These are phyloP conservation scores for Cancer borealis DNA, from an alignment of 2,888 invertebrate genomes.

Conservation along the genomic window DNA sequence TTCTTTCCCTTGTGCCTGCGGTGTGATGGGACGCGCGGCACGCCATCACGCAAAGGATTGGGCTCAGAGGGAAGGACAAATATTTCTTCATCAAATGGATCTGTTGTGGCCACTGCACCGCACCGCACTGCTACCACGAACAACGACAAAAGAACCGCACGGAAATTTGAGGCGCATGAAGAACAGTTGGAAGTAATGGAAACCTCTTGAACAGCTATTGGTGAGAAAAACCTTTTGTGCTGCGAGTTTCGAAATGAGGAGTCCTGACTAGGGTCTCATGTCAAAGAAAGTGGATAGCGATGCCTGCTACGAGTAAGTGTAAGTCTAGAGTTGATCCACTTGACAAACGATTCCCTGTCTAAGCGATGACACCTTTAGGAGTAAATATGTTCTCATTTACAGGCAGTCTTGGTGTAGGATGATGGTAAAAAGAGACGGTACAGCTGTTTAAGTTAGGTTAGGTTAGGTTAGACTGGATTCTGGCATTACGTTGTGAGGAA, in stretches of 20 bases:
- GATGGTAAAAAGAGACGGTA: not conserved
- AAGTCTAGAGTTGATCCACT: not conserved
- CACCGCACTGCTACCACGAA: not conserved
- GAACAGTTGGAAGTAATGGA: not conserved
- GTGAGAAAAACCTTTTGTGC: too few species aligned
- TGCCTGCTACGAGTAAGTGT: not conserved
- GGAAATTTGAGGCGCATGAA: too few species aligned
- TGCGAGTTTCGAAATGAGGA: not conserved
- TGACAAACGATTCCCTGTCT: not conserved
- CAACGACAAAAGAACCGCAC: not conserved
- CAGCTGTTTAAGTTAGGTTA: not conserved
- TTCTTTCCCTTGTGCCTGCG: not conserved
- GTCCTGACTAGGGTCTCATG: not conserved
- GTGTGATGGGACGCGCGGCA: not conserved
- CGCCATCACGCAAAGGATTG: not conserved
- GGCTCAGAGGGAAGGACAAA: too few species aligned
- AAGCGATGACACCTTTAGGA: not conserved
- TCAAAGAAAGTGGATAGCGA: not conserved
- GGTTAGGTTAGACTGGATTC: not conserved
- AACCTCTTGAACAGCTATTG: too few species aligned
- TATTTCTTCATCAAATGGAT: too few species aligned
- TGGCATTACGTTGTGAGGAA: not conserved
- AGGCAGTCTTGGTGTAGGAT: not conserved
- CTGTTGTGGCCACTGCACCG: too few species aligned
- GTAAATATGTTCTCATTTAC: not conserved